phyloP scores from a whole-genome alignment of 1,140 invertebrate species.

The Cryptotermes secundus region DNA sequence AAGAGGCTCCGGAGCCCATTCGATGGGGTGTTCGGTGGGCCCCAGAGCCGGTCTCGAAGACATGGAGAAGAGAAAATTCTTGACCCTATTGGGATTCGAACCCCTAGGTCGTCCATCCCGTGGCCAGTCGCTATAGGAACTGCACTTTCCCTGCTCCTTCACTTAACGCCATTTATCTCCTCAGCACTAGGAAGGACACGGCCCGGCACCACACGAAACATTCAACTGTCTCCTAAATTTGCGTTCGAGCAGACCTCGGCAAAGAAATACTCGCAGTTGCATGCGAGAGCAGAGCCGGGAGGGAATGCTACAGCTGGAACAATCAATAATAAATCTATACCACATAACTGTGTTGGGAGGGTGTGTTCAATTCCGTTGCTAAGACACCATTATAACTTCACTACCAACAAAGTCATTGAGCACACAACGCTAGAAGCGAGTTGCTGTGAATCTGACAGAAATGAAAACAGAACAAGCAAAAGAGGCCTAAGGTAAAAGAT shows the following conservation, averaged over 20 bases:
- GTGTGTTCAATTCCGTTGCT: neutral
- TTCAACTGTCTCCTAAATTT: neutral
- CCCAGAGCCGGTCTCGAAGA: no score
- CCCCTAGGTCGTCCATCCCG: no score
- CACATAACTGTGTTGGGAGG: slow-evolving; percentile 1
- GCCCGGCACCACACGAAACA: no score
- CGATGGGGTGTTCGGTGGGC: no score
- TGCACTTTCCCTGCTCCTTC: no score
- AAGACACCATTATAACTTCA: neutral
- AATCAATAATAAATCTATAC: slow-evolving; percentile 20
- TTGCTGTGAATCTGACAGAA: neutral
- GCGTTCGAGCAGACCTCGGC: neutral
- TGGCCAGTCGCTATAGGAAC: no score
- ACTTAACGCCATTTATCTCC: no score
- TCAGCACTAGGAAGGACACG: no score
- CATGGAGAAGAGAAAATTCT: no score
- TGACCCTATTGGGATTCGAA: no score
- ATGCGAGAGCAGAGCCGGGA: neutral
- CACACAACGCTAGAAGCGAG: neutral
- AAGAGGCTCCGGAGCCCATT: no score
- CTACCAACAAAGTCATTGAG: neutral
- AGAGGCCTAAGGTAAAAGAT: neutral
- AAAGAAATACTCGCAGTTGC: neutral
- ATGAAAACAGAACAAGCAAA: neutral
- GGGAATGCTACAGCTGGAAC: neutral